These are phyloP conservation scores for Gortyna flavago DNA, from an alignment of 2,888 invertebrate species.

Conservation along the genomic window DNA sequence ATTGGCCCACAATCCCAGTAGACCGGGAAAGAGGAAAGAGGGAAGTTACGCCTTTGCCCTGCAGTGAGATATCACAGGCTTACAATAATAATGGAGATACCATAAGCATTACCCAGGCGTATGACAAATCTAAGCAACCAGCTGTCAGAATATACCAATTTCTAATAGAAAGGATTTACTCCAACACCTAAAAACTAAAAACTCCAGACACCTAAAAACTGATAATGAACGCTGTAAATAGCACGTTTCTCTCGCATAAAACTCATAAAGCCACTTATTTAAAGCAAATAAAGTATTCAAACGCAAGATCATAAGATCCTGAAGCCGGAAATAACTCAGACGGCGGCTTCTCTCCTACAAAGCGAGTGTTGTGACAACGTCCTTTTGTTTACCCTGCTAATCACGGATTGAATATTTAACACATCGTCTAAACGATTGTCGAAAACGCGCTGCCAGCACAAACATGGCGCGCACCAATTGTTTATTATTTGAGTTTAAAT, in stretches of 20 bases:
- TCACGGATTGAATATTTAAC: constrained; percentile 63
- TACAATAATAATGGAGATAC: too few species aligned
- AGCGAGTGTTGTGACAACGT: constrained; percentile 51
- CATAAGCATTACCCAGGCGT: neutral
- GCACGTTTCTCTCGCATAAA: constrained; percentile 9
- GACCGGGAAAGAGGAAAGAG: too few species aligned
- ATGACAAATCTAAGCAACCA: neutral
- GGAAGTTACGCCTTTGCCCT: too few species aligned
- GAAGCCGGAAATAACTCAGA: constrained; percentile 66
- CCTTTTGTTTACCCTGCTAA: constrained; percentile 62
- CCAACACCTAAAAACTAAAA: constrained; percentile 3
- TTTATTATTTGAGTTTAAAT: constrained; percentile 57
- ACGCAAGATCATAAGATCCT: constrained; percentile 55
- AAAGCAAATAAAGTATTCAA: constrained; percentile 51
- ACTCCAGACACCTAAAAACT: constrained; percentile 1
- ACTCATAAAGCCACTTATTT: constrained; percentile 27
- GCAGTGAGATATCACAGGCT: too few species aligned
- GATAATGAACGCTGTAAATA: neutral
- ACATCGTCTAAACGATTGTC: constrained; percentile 39
- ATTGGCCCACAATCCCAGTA: too few species aligned
- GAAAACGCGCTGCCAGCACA: constrained; percentile 46
- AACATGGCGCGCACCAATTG: constrained; percentile 51
- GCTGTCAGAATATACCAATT: neutral
- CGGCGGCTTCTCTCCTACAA: constrained; percentile 43
- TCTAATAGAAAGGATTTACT: neutral